Evolutionary conservation across 2,113 vertebrate species (phyloP).

Genomic region (Xerus inauris): DNA sequence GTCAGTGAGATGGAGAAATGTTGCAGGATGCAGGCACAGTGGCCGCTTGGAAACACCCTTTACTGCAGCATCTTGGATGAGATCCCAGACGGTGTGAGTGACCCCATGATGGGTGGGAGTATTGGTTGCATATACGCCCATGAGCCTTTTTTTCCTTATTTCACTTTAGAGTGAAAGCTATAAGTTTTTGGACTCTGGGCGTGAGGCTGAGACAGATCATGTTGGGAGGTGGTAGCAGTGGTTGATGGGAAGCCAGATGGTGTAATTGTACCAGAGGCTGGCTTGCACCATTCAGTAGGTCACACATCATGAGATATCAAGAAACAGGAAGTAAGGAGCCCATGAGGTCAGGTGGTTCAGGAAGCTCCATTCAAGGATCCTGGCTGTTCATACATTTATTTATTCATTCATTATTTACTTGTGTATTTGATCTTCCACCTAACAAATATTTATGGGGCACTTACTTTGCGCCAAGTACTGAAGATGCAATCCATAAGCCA

Average conservation of each 20-base stretch:
- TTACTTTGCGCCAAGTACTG: neutral
- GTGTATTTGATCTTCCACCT: neutral
- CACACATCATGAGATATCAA: neutral
- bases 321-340: neutral
- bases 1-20: slow-evolving; percentile 27
- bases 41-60: neutral
- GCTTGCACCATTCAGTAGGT: neutral
- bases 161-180: neutral
- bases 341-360: neutral
- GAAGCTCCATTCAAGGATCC: neutral
- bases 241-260: neutral
- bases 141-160: neutral
- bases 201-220: neutral
- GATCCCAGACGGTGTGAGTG: neutral
- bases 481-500: neutral
- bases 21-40: rapidly evolving
- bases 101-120: rapidly evolving
- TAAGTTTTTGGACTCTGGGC: slow-evolving; percentile 10
- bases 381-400: neutral
- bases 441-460: neutral
- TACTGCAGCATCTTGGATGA: neutral
- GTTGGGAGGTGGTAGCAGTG: neutral
- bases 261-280: neutral
- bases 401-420: neutral
- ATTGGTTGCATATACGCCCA: rapidly evolving